Percentiles rank a stretch among this genome's conserved stretches.
Conservation (phyloP, 2,797 vertebrate species). For the Carcharodon carcharias region DNA sequence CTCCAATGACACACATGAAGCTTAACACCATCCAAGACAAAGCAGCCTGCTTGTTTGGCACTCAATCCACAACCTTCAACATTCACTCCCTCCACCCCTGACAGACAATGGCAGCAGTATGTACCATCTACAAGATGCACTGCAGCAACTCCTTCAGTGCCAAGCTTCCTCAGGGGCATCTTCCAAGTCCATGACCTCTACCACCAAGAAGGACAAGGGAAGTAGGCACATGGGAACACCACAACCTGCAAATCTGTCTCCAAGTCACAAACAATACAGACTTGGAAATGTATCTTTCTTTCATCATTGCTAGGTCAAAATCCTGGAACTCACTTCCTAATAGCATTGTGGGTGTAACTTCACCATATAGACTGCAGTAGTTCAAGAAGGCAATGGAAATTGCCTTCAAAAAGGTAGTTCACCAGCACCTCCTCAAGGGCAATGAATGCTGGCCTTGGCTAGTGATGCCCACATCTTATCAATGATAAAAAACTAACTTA, state of each 20-base stretch:
- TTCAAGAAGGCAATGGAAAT: no score
- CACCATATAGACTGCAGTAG: neutral
- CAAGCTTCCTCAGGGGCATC: neutral
- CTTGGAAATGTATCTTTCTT: neutral
- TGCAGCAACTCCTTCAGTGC: neutral
- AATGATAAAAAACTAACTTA: neutral
- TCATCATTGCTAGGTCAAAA: neutral
- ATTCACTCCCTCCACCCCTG: neutral
- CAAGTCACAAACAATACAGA: neutral
- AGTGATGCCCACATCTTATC: neutral
- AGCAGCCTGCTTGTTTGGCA: neutral
- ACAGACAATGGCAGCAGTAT: neutral
- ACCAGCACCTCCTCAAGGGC: neutral
- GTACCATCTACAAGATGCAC: neutral
- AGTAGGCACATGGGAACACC: neutral
- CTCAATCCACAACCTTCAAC: neutral
- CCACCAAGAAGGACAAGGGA: neutral
- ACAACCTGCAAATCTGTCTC: neutral
- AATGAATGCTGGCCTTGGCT: neutral
- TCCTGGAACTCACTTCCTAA: neutral
- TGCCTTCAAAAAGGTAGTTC: no score
- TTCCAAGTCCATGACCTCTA: neutral
- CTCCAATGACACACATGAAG: neutral
- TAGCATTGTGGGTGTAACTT: neutral
- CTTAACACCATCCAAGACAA: neutral